Base-by-base conservation (phyloP, 2,888 invertebrate species). In the Eristalinus sepulchralis region DNA sequence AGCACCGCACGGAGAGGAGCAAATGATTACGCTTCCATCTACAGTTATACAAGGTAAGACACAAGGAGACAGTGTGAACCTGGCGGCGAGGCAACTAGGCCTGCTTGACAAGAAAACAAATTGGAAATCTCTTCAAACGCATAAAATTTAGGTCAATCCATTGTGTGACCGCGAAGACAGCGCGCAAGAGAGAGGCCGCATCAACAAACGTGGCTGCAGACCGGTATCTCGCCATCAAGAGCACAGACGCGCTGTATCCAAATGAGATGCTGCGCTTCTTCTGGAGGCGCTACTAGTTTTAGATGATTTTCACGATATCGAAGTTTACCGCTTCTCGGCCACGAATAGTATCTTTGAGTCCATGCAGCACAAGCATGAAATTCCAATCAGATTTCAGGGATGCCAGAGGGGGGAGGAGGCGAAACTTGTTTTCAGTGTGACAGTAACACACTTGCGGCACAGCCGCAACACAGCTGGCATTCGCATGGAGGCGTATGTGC, bases 81-180 rank as follows among this genome's bases (percentile, higher is more conserved):
- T 70, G 73, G 70, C 63, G 60, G 34, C 13, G 20, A 68, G 59
- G 27, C 72, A 57, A 47, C 13, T 68, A 63, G 77, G 85, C 82
- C 64, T 11, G 72, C 85, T 85, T 82, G 82, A 85, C 85, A 82
- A 64, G 85, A 85, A 85, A 85, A 85, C 85, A 85, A 85, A 85
- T 85, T 85, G 82, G 85, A 85, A 82, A 85, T 85, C 60, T 85
- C 77, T 70, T 85, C 72, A 62, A 85, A 85, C 85, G 85, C 85
- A 85, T 85, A 85, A 82, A 73, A 85, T 85, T 63, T 85, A 78
- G 85, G 85, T 82, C 85, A 85, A 34, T 67, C 47, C 68, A 81
- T 73, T 57, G 53, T 72, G 55, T 71, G 31, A 17, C n/a, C 31
- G 39, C 24, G 62, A 24, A 66, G 60, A 47, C 11, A 53, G 27